Percentiles rank a stretch among this genome's conserved stretches.
phyloP scores from a whole-genome alignment of 2,797 vertebrate genomes.

The Sebastes cheni region DNA sequence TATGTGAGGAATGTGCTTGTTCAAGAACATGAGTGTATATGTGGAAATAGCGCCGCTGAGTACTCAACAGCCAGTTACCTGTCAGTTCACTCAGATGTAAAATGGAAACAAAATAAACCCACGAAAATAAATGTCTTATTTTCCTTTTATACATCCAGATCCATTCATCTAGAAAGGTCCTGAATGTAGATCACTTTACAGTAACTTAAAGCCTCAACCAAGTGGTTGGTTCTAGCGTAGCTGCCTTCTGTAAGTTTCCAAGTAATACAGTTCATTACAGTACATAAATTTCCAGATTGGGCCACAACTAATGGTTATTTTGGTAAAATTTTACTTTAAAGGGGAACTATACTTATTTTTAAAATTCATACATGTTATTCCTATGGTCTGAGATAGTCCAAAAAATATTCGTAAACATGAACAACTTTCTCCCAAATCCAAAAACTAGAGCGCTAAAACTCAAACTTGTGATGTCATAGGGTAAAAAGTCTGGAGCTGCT shows the following conservation, averaged over 20 bases:
- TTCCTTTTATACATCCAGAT: background rate
- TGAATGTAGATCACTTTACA: background rate
- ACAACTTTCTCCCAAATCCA: too few relatives aligned
- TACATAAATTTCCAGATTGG: background rate
- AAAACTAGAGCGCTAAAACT: too few relatives aligned
- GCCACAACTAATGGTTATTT: background rate
- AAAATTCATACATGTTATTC: too few relatives aligned
- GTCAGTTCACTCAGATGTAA: background rate
- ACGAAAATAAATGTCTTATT: background rate
- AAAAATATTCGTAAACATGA: too few relatives aligned
- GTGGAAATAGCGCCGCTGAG: conserved; percentile 14
- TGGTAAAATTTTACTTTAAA: background rate
- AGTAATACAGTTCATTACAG: background rate
- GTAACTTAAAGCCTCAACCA: background rate
- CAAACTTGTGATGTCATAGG: too few relatives aligned
- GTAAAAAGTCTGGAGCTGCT: too few relatives aligned
- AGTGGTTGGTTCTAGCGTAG: background rate
- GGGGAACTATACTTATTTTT: too few relatives aligned
- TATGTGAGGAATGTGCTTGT: conserved; percentile 63
- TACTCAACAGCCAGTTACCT: background rate
- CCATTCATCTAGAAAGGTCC: background rate
- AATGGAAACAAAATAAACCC: background rate
- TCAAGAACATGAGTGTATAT: conserved; percentile 26
- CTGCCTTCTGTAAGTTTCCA: background rate
- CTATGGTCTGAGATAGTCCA: too few relatives aligned